Percentiles rank a stretch among this genome's conserved stretches.
Evolutionary conservation across 1,140 invertebrate species (phyloP).

Genomic region (Lordiphosa collinella): DNA sequence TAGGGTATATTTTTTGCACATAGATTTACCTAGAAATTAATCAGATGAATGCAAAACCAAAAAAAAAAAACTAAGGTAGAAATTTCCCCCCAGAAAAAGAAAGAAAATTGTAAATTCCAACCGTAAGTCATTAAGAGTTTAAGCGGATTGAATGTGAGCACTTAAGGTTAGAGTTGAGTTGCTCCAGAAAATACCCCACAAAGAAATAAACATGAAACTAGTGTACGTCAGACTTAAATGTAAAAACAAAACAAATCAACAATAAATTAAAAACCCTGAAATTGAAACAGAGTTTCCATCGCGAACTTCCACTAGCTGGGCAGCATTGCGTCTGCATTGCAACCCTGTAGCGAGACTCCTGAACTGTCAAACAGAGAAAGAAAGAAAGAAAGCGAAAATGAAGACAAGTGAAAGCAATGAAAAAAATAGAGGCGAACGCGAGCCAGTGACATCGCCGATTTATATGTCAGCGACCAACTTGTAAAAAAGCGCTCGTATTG

Average conservation of each 20-base stretch:
- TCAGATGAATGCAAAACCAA: constrained; percentile 10
- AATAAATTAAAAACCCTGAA: constrained; percentile 13
- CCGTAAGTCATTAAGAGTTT: not conserved
- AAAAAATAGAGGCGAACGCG: constrained; percentile 32
- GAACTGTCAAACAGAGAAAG: constrained; percentile 11
- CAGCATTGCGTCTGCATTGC: constrained; percentile 22
- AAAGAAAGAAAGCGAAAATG: constrained; percentile 1
- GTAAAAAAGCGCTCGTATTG: constrained; percentile 11
- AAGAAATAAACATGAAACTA: constrained; percentile 31
- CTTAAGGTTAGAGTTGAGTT: constrained; percentile 23
- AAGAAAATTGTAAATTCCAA: constrained; percentile 57
- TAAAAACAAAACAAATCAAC: constrained; percentile 57
- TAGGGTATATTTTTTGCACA: constrained; percentile 75
- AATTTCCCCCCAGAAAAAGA: constrained; percentile 8
- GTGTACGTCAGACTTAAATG: constrained; percentile 72
- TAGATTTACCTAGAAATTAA: constrained; percentile 71
- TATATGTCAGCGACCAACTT: constrained; percentile 51
- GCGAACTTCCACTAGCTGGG: constrained; percentile 12
- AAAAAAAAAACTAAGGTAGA: constrained; percentile 25
- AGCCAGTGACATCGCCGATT: constrained; percentile 49
- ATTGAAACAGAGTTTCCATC: constrained; percentile 18
- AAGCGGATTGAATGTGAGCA: not conserved
- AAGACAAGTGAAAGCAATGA: not conserved
- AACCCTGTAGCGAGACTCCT: constrained; percentile 17
- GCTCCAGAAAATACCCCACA: constrained; percentile 3